Conservation (phyloP, 2,113 vertebrate species). For the Onychostoma macrolepis region DNA sequence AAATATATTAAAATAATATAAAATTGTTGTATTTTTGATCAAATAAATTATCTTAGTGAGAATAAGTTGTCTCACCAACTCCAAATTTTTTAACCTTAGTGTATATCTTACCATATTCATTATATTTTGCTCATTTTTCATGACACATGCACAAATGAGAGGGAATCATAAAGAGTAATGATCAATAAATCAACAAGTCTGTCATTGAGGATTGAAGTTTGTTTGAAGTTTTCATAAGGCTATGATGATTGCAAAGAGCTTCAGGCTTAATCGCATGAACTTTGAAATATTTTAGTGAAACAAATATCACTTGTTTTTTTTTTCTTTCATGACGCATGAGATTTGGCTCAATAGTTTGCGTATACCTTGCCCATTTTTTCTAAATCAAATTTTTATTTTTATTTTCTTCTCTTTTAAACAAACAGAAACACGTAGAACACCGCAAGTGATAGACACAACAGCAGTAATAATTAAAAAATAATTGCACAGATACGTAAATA, state of each 20-base stretch:
- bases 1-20: background rate
- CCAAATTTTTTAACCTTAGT: no score
- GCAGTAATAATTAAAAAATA: no score
- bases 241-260: background rate
- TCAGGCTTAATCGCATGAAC: background rate
- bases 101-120: no score
- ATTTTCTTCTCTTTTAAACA: no score
- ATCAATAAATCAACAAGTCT: constrained; percentile 15
- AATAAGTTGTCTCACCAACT: background rate
- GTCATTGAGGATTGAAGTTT: background rate
- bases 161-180: background rate
- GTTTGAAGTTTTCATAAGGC: background rate
- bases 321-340: background rate
- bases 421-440: no score
- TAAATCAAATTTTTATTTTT: no score
- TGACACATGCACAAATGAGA: background rate
- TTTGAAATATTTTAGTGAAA: constrained; percentile 1
- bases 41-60: background rate
- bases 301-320: background rate
- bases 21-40: background rate
- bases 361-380: no score
- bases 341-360: background rate
- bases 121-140: background rate
- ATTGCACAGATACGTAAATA: no score
- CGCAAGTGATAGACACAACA: no score